Evolutionary conservation across 2,113 vertebrate genomes (phyloP).

Genomic region (Cyanoramphus novaezelandiae): DNA sequence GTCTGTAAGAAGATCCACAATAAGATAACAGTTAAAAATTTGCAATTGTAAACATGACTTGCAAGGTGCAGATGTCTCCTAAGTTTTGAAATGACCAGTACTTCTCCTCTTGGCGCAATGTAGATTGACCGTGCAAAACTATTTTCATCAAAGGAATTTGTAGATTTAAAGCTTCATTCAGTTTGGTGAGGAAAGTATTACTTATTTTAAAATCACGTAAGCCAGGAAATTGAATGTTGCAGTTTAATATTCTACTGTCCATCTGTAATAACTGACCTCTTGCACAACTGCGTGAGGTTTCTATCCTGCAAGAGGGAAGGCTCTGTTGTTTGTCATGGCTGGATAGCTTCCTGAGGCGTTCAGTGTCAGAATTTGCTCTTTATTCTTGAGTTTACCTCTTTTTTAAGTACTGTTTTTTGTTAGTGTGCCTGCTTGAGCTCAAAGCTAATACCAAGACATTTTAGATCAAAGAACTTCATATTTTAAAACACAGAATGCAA

Average conservation of each 20-base stretch:
- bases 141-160: background rate
- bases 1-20: conserved; percentile 72
- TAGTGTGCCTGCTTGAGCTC: background rate
- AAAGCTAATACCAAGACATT: background rate
- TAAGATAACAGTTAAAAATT: background rate
- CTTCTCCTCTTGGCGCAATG: background rate
- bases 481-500: background rate
- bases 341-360: background rate
- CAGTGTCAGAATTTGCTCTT: background rate
- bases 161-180: background rate
- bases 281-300: background rate
- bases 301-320: background rate
- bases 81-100: background rate
- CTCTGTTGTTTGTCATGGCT: background rate
- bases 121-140: background rate
- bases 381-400: background rate
- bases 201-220: background rate
- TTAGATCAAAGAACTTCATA: background rate
- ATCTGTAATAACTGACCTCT: background rate
- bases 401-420: background rate
- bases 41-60: background rate
- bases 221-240: background rate
- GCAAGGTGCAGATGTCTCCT: background rate
- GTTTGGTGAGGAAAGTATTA: background rate
- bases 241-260: background rate